Evolutionary conservation across 2,888 invertebrate species (phyloP).

Genomic region (Chromoteleia sp.): DNA sequence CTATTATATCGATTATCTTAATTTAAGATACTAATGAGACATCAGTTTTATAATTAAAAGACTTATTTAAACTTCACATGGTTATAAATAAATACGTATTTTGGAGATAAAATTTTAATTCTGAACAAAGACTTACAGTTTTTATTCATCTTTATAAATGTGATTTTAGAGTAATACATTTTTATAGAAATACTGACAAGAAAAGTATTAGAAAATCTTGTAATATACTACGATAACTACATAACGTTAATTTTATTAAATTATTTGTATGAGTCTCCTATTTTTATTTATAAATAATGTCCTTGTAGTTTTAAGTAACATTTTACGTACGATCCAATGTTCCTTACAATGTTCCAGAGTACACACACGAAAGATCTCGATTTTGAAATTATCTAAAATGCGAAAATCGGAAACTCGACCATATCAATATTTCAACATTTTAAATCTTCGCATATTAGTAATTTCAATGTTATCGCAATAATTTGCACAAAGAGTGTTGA

Average conservation of each 20-base stretch:
- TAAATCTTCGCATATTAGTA: neutral
- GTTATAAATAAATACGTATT: neutral
- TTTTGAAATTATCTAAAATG: slow-evolving; percentile 16
- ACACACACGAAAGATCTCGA: slow-evolving; percentile 25
- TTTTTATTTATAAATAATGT: slow-evolving; percentile 9
- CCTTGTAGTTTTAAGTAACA: slow-evolving; percentile 11
- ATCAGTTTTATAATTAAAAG: neutral
- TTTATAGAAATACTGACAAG: neutral
- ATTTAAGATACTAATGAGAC: neutral
- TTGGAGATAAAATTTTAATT: neutral
- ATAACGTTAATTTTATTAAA: slow-evolving; percentile 1
- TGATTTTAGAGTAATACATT: slow-evolving; percentile 8
- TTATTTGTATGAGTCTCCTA: slow-evolving; percentile 6
- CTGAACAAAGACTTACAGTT: neutral
- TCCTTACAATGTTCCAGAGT: slow-evolving; percentile 31
- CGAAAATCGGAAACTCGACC: neutral
- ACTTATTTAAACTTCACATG: slow-evolving; percentile 4
- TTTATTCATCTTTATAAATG: neutral
- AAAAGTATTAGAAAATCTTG: slow-evolving; percentile 6
- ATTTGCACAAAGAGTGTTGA: slow-evolving; percentile 19
- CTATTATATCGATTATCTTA: too few relatives aligned
- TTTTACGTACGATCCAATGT: slow-evolving; percentile 18
- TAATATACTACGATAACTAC: neutral
- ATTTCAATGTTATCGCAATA: slow-evolving; percentile 2
- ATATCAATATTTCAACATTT: slow-evolving; percentile 8